phyloP scores from a whole-genome alignment of 2,797 vertebrate species.

The Falco berigora region DNA sequence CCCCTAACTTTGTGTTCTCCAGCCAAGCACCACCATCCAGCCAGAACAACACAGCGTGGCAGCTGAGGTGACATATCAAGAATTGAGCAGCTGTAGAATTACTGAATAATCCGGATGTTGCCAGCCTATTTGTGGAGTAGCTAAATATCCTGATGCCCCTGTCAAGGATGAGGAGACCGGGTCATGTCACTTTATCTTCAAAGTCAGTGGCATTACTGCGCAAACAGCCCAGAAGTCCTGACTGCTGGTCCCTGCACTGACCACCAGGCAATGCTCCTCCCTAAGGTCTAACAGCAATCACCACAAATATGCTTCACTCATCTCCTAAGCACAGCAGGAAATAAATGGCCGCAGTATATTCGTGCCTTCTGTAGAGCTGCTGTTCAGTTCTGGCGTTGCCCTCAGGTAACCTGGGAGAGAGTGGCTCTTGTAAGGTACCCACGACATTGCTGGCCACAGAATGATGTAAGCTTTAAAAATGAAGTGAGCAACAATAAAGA shows the following conservation, averaged over 20 bases:
- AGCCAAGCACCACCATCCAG: background rate
- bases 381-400: conserved; percentile 1
- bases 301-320: conserved; percentile 47
- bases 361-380: background rate
- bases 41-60: background rate
- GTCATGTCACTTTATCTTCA: background rate
- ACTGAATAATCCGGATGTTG: background rate
- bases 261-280: conserved; percentile 27
- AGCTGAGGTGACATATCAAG: background rate
- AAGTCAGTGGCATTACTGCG: background rate
- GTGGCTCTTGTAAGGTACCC: background rate
- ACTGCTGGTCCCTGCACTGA: background rate
- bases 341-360: conserved; percentile 45
- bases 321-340: conserved; percentile 7
- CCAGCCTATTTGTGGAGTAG: background rate
- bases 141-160: background rate
- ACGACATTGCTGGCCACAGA: background rate
- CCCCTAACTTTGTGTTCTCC: background rate
- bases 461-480: conserved; percentile 29
- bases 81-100: background rate
- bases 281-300: conserved; percentile 30
- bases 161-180: background rate
- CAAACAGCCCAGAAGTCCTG: background rate
- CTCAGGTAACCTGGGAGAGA: conserved; percentile 46
- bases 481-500: conserved; percentile 15